Base-by-base conservation (phyloP, 1,140 invertebrate genomes). In the Bombus ignitus region DNA sequence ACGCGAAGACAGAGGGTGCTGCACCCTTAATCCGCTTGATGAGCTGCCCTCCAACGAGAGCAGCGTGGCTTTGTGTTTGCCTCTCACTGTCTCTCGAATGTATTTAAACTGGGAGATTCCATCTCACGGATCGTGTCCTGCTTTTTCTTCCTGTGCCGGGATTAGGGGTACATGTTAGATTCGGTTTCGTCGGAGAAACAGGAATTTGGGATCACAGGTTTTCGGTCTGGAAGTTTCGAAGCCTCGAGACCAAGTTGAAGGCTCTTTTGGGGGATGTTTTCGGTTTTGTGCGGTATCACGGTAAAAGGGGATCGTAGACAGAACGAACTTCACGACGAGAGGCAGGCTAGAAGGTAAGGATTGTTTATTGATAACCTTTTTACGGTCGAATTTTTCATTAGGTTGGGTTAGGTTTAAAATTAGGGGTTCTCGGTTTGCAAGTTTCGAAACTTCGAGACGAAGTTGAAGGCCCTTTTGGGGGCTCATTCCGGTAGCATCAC, bases 21-120 rank as follows among this genome's bases (percentile, higher is more conserved):
- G 74, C 59, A 35, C 47, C 44, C 62, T 47, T 83, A 78, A 83
- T 83, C 81, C 81, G 22, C 81, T 77, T 83, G 81, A 83, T 83
- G 81, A 83, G 81, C 73, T 68, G 62, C 81, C 73, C 65, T 83
- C 53, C 53, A 42, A 53, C 73, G 44, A 68, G 44, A 68, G 62
- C 74, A 32, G 44, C 44, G 25, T 22, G 62, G 39, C 74, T 83
- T 77, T 83, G 73, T 77, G 35, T 10, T 44, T 66, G 42, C 25
- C 71, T 76, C 42, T 68, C 73, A 28, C 70, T 72, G 13, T 32
- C 71, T 32, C 71, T 44, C 62, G 28, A 66, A 77, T 42, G 81
- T 78, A 59, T 83, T 83, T 83, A 83, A n/a, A 37, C 81, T 9
- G 74, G 22, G 10, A 77, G 62, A 78, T 78, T 47, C 62, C 74